Evolutionary conservation across 2,797 vertebrate genomes (phyloP), one percentile per base, ranked within the genome.

Genomic region (Huso huso): DNA sequence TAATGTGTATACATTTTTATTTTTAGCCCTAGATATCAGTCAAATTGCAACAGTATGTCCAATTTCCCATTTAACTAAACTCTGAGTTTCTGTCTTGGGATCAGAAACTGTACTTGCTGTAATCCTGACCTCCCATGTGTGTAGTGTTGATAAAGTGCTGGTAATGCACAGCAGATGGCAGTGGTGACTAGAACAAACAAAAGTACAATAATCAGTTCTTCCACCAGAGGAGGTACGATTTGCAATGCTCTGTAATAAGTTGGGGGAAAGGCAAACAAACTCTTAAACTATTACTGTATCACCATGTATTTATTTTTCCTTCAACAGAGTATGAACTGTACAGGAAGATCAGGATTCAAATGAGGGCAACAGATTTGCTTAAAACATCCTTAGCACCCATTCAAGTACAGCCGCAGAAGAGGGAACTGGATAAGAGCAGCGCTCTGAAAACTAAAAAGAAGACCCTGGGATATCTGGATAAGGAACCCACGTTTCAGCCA

Each of bases 401-500:
- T n/a, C 58, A 82, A 50, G 82, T 72, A 10, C 75, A 69, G 23
- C 62, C 69, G 13, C 51, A 50, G 64, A 70, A 66, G 49, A 75
- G 78, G 6, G 70, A 78, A 48, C 75, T 77, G 1, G 84, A 77
- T 73, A 72, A 71, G 64, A 82, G 84, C 66, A 82, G 80, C 8
- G 85, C 90, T 1, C 74, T 88, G 49, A 90, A 82, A 63, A 92
- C 88, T 66, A 89, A 74, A 75, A 87, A 81, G 68, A 78, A 89
- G 71, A 90, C 81, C 68, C 81, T 96, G 58, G 81, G 79, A 58
- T 96, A 94, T 78, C 80, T 96, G 77, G 85, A 95, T 51, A 81
- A 91, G 49, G 83, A 76, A 70, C 93, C 92, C 48, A 91, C 80
- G 69, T 99, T 99, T 82, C 84, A 82, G 69, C 95, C 95, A 69